Percentiles rank a stretch among this genome's conserved stretches.
These are phyloP conservation scores for Thymelicus lineola DNA, from an alignment of 2,888 invertebrate genomes.

Conservation along the genomic window DNA sequence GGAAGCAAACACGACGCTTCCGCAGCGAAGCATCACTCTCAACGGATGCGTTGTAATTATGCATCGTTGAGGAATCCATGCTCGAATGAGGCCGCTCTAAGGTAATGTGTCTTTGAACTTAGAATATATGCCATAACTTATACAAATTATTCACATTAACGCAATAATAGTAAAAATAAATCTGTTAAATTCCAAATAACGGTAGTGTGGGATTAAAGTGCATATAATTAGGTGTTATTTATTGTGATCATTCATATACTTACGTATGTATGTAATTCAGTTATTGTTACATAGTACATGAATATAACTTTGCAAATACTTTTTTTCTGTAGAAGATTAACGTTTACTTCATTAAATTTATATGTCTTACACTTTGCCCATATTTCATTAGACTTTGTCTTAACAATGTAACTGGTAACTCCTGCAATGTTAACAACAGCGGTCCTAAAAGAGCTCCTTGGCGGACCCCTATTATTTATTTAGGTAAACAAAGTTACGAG, in stretches of 20 bases:
- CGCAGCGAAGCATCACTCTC: constrained; percentile 20
- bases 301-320: neutral
- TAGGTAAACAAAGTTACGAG: constrained; percentile 39
- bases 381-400: constrained; percentile 9
- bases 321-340: neutral
- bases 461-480: constrained; percentile 42
- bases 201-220: too few species aligned
- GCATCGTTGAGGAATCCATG: constrained; percentile 6
- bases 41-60: constrained; percentile 19
- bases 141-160: neutral
- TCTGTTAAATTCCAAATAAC: too few species aligned
- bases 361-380: neutral
- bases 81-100: constrained; percentile 1
- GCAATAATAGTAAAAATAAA: too few species aligned
- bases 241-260: too few species aligned
- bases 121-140: neutral
- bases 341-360: neutral
- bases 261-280: too few species aligned
- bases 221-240: too few species aligned
- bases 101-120: neutral
- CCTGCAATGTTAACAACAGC: constrained; percentile 24
- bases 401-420: constrained; percentile 14
- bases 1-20: constrained; percentile 24
- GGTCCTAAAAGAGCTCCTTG: constrained; percentile 11
- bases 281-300: too few species aligned